Base-by-base conservation (phyloP, 2,113 vertebrate genomes). In the Tupaia chinensis region DNA sequence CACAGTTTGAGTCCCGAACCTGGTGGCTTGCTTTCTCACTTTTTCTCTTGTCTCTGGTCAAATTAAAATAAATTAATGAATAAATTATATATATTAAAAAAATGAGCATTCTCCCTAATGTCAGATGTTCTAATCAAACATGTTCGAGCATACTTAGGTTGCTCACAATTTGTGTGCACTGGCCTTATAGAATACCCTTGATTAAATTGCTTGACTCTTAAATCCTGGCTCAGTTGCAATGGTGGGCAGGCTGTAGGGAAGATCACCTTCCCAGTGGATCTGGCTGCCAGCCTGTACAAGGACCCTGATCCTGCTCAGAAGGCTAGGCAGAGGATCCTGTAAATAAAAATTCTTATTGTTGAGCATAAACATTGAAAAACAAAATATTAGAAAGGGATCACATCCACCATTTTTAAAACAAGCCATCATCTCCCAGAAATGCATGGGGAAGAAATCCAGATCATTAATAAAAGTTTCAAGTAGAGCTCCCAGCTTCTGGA, bases 371-470 rank as follows among this genome's bases (percentile, higher is more conserved):
- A 65, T 14, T 74, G 53, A 78, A 77, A 70, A 65, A 34, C 44
- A 91, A 90, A 88, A 83, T 74, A 87, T 69, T 29, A 17, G 60
- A 86, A 95, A 87, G 34, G 81, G 23, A 61, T 91, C 4, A 23
- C 17, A 69, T 92, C 13, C 16, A 82, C 20, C 14, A 34, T 92
- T 76, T 88, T 69, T 32, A 85, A 27, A n/a, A 34, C 73, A 88
- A 85, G 56, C 69, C 54, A 78, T 91, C 78, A 73, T 53, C 66
- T 7, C 61, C 88, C 15, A 69, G 6, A 54, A 66, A 27, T 91
- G 34, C 23, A 44, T 84, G 22, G 44, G 53, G 63, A 85, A 5
- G 60, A 86, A 70, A 70, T 34, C 6, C 34, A 84, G 54, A 65
- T 68, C 80, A n/a, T 78, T 80, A 87, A 22, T 73, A 61, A 91